Conservation (phyloP, 2,888 invertebrate species). For the Scaptodrosophila latifasciaeformis region DNA sequence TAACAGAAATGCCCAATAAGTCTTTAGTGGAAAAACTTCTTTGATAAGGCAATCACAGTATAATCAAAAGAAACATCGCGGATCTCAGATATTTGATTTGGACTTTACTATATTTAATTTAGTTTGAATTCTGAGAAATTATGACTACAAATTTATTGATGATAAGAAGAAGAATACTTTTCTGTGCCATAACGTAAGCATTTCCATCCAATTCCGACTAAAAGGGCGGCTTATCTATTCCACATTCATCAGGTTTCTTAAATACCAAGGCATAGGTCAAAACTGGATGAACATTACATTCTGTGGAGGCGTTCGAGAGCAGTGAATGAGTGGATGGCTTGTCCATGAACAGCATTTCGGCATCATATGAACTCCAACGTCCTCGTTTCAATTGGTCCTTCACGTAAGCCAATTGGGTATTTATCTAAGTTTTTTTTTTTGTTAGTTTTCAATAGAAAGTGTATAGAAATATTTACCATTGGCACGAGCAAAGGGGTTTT, state of each 20-base stretch:
- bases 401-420: slow-evolving; percentile 53
- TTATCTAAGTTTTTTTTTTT: slow-evolving; percentile 46
- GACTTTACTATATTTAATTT: no score
- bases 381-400: slow-evolving; percentile 46
- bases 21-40: no score
- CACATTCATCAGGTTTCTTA: slow-evolving; percentile 55
- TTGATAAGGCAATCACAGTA: no score
- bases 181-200: no score
- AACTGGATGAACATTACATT: slow-evolving; percentile 44
- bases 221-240: slow-evolving; percentile 47
- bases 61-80: no score
- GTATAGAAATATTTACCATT: no score
- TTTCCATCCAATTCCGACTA: not conserved
- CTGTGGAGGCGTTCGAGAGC: slow-evolving; percentile 41
- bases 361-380: slow-evolving; percentile 56
- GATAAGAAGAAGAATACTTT: no score
- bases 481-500: slow-evolving; percentile 41
- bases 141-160: no score
- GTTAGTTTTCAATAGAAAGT: no score
- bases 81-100: no score
- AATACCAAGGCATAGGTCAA: slow-evolving; percentile 53
- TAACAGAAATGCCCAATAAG: no score
- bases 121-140: no score
- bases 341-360: slow-evolving; percentile 51
- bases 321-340: slow-evolving; percentile 52